A percentile compares a stretch with the other conserved stretches of the same genome.
phyloP scores from a whole-genome alignment of 2,888 invertebrate species.

The Drosophila tanythrix region DNA sequence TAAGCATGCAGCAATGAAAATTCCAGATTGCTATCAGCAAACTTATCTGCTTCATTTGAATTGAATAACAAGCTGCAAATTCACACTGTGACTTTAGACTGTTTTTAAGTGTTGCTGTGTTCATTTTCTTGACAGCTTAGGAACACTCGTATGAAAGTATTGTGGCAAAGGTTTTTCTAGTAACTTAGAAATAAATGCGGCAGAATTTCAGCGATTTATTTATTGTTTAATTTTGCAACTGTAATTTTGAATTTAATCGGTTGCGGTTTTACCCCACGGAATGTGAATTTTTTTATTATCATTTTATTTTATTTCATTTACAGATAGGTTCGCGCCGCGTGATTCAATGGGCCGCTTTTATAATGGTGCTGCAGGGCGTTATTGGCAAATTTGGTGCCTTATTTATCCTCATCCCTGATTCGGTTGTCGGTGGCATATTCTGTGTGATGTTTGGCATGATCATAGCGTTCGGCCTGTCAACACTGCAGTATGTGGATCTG shows the following conservation, averaged over 20 bases:
- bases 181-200: neutral
- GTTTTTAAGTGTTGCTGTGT: neutral
- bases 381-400: conserved; percentile 92
- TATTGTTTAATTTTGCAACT: neutral
- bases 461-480: conserved; percentile 91
- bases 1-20: neutral
- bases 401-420: conserved; percentile 92
- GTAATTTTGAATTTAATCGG: neutral
- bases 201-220: neutral
- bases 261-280: neutral
- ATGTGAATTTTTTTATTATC: neutral
- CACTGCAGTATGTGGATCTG: conserved; percentile 92
- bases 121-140: neutral
- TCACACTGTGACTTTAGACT: neutral
- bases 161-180: neutral
- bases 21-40: neutral
- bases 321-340: conserved; percentile 92
- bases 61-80: neutral
- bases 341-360: conserved; percentile 90
- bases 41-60: neutral
- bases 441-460: conserved; percentile 94
- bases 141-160: too few species aligned
- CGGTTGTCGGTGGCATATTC: conserved; percentile 92
- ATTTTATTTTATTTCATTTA: neutral
- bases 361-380: conserved; percentile 91